These are phyloP conservation scores for Accipiter cooperii DNA, from an alignment of 2,113 vertebrate species.

Conservation along the genomic window DNA sequence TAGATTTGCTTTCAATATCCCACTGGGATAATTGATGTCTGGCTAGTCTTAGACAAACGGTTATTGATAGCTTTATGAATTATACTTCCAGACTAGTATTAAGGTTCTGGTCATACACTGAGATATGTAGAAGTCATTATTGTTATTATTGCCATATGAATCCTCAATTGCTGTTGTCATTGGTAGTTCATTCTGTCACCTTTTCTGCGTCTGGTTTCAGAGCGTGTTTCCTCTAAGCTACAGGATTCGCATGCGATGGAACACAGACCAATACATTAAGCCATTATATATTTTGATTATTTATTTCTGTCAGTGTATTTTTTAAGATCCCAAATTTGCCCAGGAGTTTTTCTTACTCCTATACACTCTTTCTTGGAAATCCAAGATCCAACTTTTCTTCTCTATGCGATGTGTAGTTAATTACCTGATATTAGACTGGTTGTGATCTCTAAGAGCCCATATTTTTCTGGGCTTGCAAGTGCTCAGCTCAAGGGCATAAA, in stretches of 20 bases:
- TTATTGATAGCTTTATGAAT: not conserved
- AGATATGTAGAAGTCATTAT: not conserved
- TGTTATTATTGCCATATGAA: not conserved
- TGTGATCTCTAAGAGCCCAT: not conserved
- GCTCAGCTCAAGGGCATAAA: not conserved
- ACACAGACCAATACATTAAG: not conserved
- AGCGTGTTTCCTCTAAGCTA: not conserved
- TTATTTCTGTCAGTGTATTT: not conserved
- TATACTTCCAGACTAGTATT: not conserved
- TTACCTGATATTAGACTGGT: not conserved
- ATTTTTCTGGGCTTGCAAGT: not conserved
- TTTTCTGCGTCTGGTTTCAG: not conserved
- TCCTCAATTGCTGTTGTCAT: not conserved
- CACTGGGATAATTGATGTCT: not conserved
- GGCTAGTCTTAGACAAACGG: not conserved
- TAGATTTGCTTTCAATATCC: not conserved
- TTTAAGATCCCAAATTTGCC: not conserved
- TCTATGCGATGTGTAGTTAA: not conserved
- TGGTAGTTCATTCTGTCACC: not conserved
- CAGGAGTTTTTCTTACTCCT: not conserved
- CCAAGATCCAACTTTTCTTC: not conserved
- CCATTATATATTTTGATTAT: not conserved
- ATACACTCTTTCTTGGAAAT: not conserved
- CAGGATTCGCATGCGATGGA: not conserved
- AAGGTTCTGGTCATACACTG: not conserved